Evolutionary conservation across 2,797 vertebrate species (phyloP), one percentile per base, ranked within the genome.

Genomic region (Gobio occitaniae): DNA sequence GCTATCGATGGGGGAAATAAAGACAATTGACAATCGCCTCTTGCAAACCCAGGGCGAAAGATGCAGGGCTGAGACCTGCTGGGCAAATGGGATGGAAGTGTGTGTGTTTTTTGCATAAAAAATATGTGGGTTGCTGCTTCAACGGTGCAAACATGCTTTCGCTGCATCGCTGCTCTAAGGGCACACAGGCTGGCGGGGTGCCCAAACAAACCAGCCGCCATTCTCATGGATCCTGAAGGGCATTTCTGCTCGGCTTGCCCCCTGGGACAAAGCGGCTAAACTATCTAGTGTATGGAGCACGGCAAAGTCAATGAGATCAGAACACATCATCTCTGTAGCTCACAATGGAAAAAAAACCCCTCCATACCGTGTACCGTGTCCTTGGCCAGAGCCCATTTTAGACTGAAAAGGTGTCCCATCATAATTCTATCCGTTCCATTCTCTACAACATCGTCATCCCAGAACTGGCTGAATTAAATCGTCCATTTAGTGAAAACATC

Each of bases 1-100:
- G 88, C 90, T 90, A 91, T 93, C 92, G 91, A 86, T 90, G 91
- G 90, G 91, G 87, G 80, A 69, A 85, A 85, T 84, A 87, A 83
- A 88, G 86, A 92, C 92, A 90, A 91, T 78, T 90, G 91, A 89
- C 68, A 80, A 86, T 87, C 80, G 87, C 66, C 83, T 91, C 84
- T 85, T 38, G 19, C 0, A 89, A 89, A 91, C 88, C 91, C 75
- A 72, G 87, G 65, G 69, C 50, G 87, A 87, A 78, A 87, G 86
- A 80, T 78, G 72, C 88, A 89, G 88, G 87, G 80, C 88, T 82
- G 86, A 83, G 61, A 66, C 0, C 32, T 80, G 89, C 78, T 79
- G 54, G 63, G 87, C 78, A 84, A 81, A 44, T 80, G 48, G 48
- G 81, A 21, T 56, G 21, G 12, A 59, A 56, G 74, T 84, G 74